Conservation (phyloP, 2,888 invertebrate genomes). For the Stenodera caucasica region DNA sequence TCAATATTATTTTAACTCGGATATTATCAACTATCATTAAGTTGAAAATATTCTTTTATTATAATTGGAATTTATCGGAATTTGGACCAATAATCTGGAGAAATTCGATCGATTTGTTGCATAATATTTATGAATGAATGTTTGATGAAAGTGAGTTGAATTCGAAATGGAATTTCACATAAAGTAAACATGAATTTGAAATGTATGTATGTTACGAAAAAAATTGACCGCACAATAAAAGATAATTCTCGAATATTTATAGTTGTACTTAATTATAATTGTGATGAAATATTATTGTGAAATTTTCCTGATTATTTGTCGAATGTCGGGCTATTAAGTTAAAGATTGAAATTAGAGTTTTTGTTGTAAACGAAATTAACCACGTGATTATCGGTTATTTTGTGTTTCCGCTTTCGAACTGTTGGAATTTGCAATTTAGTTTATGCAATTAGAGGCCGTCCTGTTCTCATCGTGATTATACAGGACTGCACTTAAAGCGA, state of each 20-base stretch:
- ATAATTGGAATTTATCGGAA: too few relatives aligned
- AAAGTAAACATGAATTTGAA: not conserved
- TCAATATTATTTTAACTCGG: not conserved
- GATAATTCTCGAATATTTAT: not conserved
- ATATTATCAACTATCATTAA: too few relatives aligned
- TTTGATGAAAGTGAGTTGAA: not conserved
- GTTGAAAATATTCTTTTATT: too few relatives aligned
- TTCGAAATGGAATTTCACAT: not conserved
- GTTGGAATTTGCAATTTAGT: conserved; percentile 26
- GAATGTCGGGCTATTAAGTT: too few relatives aligned
- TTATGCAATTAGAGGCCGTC: conserved; percentile 36
- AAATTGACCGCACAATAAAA: not conserved
- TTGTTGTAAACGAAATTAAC: conserved; percentile 12
- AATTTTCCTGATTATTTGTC: too few relatives aligned
- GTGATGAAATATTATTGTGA: too few relatives aligned
- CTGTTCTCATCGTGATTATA: conserved; percentile 45
- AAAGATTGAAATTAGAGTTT: too few relatives aligned
- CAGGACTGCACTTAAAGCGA: conserved; percentile 39
- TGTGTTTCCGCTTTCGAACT: conserved; percentile 10
- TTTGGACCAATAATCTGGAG: not conserved
- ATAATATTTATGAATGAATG: not conserved
- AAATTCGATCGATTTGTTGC: not conserved
- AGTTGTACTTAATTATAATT: too few relatives aligned
- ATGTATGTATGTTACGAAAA: not conserved
- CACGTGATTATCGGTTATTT: conserved; percentile 21